Base-by-base conservation (phyloP, 1,140 invertebrate genomes). In the Hycleus cichorii region DNA sequence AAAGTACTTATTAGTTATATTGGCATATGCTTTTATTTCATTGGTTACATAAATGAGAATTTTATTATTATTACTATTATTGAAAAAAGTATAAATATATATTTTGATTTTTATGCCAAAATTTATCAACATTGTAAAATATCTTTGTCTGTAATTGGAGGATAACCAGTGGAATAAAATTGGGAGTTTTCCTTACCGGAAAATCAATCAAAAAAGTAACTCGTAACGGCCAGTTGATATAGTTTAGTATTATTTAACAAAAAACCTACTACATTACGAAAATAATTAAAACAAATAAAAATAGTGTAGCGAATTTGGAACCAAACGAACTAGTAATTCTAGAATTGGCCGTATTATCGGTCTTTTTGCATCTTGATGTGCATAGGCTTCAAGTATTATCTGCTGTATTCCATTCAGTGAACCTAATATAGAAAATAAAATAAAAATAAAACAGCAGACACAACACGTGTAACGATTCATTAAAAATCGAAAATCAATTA, bases 351-450 rank as follows among this genome's bases (percentile, higher is more conserved):
- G 59, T 56, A 40, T 59, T 46, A 49, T 50, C 56, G 64, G 59
- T 62, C 62, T 61, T 66, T 64, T 67, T 64, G 64, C 66, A 67
- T 70, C 63, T 70, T 52, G 62, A 66, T 70, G 67, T 69, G 67
- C 66, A 66, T 70, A 65, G 59, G 65, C 67, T 70, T 70, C 62
- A 65, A 69, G 65, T 69, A 70, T 67, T 65, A 69, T 64, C 59
- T 65, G 60, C 60, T 64, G 61, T 60, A 65, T 62, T 64, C 59
- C 68, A 69, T 69, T 70, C 64, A 55, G 66, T 69, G 67, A 70
- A 70, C 66, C 69, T 68, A 54, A 59, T 59, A 66, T 55, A 60
- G 4, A 42, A 48, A 12, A 59, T 53, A 54, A 53, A 53, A 40
- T 55, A 48, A 59, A 42, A 42, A n/a, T n/a, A 42, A 42, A 42